Conservation (phyloP, 2,113 vertebrate species). For the Paratilapia polleni region DNA sequence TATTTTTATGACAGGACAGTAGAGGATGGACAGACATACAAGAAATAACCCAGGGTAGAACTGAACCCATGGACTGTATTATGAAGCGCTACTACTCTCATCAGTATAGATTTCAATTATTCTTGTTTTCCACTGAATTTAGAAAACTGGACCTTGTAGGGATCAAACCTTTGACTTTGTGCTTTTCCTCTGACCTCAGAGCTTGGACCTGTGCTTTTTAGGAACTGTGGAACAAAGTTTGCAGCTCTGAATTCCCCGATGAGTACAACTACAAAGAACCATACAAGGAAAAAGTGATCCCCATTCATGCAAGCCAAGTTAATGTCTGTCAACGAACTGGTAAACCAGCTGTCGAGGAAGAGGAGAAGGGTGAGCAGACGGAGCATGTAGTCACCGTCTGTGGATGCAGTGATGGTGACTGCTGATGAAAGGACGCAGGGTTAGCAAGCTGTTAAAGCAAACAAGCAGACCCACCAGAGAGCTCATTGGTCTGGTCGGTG, state of each 20-base stretch:
- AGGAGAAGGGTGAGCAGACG: constrained; percentile 10
- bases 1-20: no score
- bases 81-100: no score
- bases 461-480: constrained; percentile 38
- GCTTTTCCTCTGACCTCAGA: no score
- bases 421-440: constrained; percentile 56
- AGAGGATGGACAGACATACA: no score
- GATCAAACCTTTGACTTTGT: background rate
- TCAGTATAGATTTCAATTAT: no score
- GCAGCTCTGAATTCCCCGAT: background rate
- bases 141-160: no score
- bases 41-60: no score
- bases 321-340: constrained; percentile 53
- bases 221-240: background rate
- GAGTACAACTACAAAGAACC: constrained; percentile 21
- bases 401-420: constrained; percentile 41
- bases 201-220: no score
- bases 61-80: no score
- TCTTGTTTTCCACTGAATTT: no score
- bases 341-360: constrained; percentile 23
- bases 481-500: constrained; percentile 25
- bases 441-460: constrained; percentile 43
- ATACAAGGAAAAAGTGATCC: constrained; percentile 63
- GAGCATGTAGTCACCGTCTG: constrained; percentile 75
- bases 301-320: background rate